Percentiles rank a stretch among this genome's conserved stretches.
Evolutionary conservation across 2,113 vertebrate species (phyloP).

Genomic region (Haemorhous mexicanus): DNA sequence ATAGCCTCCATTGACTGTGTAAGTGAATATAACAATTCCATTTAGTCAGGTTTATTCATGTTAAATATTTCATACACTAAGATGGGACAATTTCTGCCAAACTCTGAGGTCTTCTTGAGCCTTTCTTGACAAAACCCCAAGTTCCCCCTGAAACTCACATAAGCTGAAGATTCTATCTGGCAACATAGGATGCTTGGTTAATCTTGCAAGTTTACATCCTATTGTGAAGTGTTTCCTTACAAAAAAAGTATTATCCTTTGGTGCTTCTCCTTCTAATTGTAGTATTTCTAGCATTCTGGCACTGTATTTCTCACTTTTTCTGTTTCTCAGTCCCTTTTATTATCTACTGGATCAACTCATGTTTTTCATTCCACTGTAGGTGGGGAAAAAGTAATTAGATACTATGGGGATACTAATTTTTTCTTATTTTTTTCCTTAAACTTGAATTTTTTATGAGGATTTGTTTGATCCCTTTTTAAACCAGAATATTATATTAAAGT

Average conservation of each 20-base stretch:
- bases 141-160: not conserved
- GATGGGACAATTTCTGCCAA: not conserved
- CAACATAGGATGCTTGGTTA: not conserved
- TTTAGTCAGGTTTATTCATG: not conserved
- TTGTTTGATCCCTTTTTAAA: slow-evolving; percentile 1
- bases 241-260: not conserved
- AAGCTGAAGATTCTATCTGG: fast-evolving
- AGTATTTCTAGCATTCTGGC: not conserved
- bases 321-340: not conserved
- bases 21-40: not conserved
- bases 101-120: not conserved
- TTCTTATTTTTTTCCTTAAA: not conserved
- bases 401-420: not conserved
- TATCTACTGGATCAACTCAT: not conserved
- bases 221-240: not conserved
- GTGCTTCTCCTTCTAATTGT: not conserved
- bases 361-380: not conserved
- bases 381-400: not conserved
- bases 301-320: not conserved
- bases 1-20: not conserved
- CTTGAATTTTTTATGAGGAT: slow-evolving; percentile 28
- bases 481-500: not conserved
- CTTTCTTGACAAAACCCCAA: not conserved
- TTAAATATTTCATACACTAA: not conserved
- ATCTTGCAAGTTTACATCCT: not conserved